These are phyloP conservation scores for Hydractinia symbiolongicarpus DNA, from an alignment of 30 jellyfish, hydroid and myxozoan species.

Conservation along the genomic window DNA sequence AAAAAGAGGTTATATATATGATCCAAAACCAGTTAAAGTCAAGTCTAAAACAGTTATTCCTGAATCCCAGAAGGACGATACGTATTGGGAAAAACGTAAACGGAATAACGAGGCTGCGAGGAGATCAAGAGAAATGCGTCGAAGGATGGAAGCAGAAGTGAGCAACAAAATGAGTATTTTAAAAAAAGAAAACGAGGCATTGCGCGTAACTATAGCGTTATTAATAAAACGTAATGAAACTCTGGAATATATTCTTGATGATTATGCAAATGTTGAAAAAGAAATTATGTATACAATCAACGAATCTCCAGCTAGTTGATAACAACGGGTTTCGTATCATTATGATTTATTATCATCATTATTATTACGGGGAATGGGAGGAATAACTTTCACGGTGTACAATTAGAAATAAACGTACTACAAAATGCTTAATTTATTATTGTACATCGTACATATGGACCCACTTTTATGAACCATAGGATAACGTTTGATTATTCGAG, in stretches of 20 bases:
- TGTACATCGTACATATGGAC: no score
- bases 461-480: no score
- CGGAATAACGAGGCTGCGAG: conserved; percentile 28
- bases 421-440: no score
- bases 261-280: neutral
- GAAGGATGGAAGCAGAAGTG: conserved; percentile 3
- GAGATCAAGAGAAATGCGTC: conserved; percentile 10
- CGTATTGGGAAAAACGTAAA: conserved; percentile 16
- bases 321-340: no score
- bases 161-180: neutral
- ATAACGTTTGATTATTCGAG: no score
- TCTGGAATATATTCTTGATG: conserved; percentile 2
- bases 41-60: neutral
- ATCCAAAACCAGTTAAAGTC: conserved; percentile 14
- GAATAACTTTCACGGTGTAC: no score
- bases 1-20: conserved; percentile 10
- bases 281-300: neutral
- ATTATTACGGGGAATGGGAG: no score
- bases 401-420: no score
- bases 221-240: neutral
- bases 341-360: no score
- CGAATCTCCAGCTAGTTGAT: no score
- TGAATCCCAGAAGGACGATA: neutral
- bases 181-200: conserved; percentile 10
- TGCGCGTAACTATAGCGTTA: neutral